Percentiles rank a stretch among this genome's conserved stretches.
phyloP scores from a whole-genome alignment of 2,888 invertebrate genomes.

The Sylvicola cinctus region DNA sequence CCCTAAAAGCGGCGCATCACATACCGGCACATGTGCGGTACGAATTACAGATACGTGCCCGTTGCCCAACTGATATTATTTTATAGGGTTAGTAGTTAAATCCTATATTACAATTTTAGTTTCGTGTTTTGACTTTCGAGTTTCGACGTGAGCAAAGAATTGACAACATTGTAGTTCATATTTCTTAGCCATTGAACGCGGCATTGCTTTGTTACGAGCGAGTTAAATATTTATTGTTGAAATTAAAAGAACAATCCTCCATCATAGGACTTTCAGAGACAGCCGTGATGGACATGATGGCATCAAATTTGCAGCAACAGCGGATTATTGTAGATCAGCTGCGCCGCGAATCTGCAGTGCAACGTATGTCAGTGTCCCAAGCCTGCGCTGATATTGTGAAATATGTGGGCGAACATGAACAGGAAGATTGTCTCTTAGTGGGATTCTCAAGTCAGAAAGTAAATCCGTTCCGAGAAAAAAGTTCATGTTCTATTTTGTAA shows the following conservation, averaged over 20 bases:
- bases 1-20: too few species aligned
- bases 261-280: constrained; percentile 78
- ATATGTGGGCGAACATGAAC: constrained; percentile 74
- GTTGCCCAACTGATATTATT: too few species aligned
- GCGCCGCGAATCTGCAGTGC: constrained; percentile 73
- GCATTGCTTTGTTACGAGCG: too few species aligned
- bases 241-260: constrained; percentile 18
- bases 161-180: too few species aligned
- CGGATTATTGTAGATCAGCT: constrained; percentile 77
- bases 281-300: constrained; percentile 83
- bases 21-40: too few species aligned
- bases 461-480: constrained; percentile 89
- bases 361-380: constrained; percentile 67
- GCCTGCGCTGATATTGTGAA: constrained; percentile 87
- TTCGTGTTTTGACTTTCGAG: too few species aligned
- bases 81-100: too few species aligned
- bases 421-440: constrained; percentile 80
- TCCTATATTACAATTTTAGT: too few species aligned
- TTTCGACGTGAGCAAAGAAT: too few species aligned
- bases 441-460: constrained; percentile 89
- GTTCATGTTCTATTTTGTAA: constrained; percentile 69
- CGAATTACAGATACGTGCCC: too few species aligned
- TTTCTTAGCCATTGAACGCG: too few species aligned
- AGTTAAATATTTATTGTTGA: too few species aligned
- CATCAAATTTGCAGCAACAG: constrained; percentile 86